Base-by-base conservation (phyloP, 2,797 vertebrate species). In the Danio kyathit region DNA sequence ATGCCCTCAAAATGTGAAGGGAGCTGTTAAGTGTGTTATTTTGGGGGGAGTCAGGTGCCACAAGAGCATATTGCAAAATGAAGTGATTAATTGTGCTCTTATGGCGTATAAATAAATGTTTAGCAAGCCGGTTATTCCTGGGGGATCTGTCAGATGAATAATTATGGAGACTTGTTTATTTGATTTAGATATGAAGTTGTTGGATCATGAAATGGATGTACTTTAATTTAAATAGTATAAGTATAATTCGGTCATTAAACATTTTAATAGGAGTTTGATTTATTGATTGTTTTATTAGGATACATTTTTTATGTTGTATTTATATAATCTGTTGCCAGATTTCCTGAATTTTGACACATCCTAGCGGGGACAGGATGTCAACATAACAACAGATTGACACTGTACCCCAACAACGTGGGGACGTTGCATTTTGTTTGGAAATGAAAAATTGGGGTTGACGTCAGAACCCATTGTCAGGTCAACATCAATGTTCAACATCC, bases 1-100 rank as follows among this genome's bases (percentile, higher is more conserved):
- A 76, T 74, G 51, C 69, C 76, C 54, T 63, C 41, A 67, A 73
- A 66, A 57, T 56, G 76, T 72, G 52, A 44, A 17, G 61, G 9
- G 48, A 61, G 79, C 60, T 21, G 5, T 57, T 60, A 7, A 17
- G 17, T 2, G 41, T 75, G 40, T 61, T 76, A 63, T 60, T 79
- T 29, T 38, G 10, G 70, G 3, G 38, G 14, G 5, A 3, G 49
- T 65, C 59, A 74, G 16, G 14, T 64, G 40, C 49, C 17, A 51
- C 46, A 51, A 71, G 46, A 61, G 7, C 49, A 44, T 70, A 21
- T 52, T 43, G n/a, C 46, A 12, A 41, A 29, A 7, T 43, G 16
- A 73, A 63, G 46, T 54, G 0, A 56, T 64, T 52, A 44, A 60
- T 41, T 11, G 17, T 49, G 16, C 40, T 29, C 13, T 41, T 17